Conservation (phyloP, 1,140 invertebrate genomes). For the Aporrectodea caliginosa region DNA sequence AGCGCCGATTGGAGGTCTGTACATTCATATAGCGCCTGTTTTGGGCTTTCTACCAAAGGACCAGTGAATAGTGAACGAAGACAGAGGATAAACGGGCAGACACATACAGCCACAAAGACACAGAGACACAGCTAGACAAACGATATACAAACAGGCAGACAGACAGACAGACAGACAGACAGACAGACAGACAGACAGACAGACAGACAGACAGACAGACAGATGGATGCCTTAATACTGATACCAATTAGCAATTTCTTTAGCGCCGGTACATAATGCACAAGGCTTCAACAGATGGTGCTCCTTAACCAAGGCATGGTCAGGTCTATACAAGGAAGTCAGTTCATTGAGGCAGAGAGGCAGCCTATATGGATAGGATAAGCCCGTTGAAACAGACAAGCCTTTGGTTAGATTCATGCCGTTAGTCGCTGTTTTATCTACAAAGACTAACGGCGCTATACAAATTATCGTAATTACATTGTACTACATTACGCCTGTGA, state of each 20-base stretch:
- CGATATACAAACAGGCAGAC: not conserved
- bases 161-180: not conserved
- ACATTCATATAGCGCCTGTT: no score
- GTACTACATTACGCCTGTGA: no score
- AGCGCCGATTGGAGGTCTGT: no score
- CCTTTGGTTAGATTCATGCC: no score
- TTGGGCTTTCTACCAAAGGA: no score
- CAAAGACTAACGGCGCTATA: no score
- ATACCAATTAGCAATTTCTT: not conserved
- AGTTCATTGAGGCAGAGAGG: not conserved
- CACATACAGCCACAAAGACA: not conserved
- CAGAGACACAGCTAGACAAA: not conserved
- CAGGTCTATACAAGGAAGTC: not conserved
- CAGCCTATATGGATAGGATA: not conserved
- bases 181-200: not conserved
- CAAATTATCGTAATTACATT: no score
- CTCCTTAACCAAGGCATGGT: not conserved
- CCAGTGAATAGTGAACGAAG: no score
- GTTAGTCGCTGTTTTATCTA: no score
- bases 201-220: constrained; percentile 1
- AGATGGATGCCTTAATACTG: not conserved
- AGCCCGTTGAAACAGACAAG: not conserved
- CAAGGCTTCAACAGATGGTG: not conserved
- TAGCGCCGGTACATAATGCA: not conserved
- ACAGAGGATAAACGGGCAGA: no score